Percentiles rank a stretch among this genome's conserved stretches.
These are phyloP conservation scores for Liolophura sinensis DNA, from an alignment of 1,140 invertebrate genomes.

Conservation along the genomic window DNA sequence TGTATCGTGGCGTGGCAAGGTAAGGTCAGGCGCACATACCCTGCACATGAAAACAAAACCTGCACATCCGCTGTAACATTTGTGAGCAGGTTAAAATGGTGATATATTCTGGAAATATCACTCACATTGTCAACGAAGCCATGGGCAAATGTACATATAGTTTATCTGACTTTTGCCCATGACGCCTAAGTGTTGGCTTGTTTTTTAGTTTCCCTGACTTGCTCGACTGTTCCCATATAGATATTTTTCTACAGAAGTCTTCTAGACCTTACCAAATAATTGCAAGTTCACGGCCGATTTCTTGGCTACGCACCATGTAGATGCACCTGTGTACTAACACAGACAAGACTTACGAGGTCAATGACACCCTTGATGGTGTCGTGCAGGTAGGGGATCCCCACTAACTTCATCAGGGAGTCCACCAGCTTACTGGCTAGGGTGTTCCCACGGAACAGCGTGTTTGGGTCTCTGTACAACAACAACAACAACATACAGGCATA, in stretches of 20 bases:
- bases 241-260: background rate
- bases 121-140: too few relatives aligned
- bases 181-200: too few relatives aligned
- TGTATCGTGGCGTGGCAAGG: too few relatives aligned
- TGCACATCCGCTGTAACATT: too few relatives aligned
- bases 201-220: constrained; percentile 48
- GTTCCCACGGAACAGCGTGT: constrained; percentile 92
- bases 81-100: too few relatives aligned
- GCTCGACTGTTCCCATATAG: constrained; percentile 12
- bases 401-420: constrained; percentile 91
- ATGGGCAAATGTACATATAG: too few relatives aligned
- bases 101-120: too few relatives aligned
- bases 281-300: too few relatives aligned
- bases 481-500: background rate
- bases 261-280: background rate
- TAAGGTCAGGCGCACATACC: too few relatives aligned
- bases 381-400: constrained; percentile 85
- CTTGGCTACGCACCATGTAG: background rate
- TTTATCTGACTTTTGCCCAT: too few relatives aligned
- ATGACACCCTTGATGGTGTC: constrained; percentile 81
- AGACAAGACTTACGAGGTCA: constrained; percentile 69
- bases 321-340: background rate
- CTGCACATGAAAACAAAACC: too few relatives aligned
- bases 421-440: constrained; percentile 93
- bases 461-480: constrained; percentile 75